Evolutionary conservation across 2,113 vertebrate species (phyloP).

Genomic region (Zeus faber): DNA sequence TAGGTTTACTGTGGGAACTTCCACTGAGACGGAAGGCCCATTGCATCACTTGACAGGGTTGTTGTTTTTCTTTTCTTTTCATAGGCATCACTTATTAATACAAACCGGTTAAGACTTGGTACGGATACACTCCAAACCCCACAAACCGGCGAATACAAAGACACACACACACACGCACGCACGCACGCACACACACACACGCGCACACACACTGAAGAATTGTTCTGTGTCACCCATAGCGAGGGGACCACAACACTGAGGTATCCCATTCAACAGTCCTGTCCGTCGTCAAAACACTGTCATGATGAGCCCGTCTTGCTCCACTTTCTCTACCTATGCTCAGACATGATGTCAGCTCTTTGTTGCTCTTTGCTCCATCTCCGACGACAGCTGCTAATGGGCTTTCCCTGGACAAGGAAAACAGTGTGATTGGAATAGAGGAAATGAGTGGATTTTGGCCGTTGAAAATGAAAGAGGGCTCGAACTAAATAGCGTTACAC

Average conservation of each 20-base stretch:
- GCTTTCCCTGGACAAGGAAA: constrained; percentile 9
- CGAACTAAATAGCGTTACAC: no score
- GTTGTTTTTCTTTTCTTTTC: no score
- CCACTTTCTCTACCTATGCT: constrained; percentile 13
- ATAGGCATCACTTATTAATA: no score
- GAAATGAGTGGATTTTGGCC: no score
- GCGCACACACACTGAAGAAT: no score
- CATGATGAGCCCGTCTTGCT: constrained; percentile 22
- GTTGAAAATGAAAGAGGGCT: no score
- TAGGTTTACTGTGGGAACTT: constrained; percentile 12
- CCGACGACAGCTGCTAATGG: constrained; percentile 51
- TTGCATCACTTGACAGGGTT: background rate
- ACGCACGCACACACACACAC: no score
- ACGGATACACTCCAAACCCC: no score
- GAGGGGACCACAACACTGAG: constrained; percentile 1
- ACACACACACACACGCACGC: no score
- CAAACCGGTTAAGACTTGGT: no score
- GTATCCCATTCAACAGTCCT: background rate
- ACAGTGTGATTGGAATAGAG: no score
- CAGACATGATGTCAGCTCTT: constrained; percentile 37
- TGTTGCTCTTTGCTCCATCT: constrained; percentile 13
- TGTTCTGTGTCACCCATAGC: constrained; percentile 8
- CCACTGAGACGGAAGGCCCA: background rate
- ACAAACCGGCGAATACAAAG: no score
- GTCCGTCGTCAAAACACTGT: constrained; percentile 32